Evolutionary conservation across 2,797 vertebrate genomes (phyloP).

Genomic region (Rhinella marina): DNA sequence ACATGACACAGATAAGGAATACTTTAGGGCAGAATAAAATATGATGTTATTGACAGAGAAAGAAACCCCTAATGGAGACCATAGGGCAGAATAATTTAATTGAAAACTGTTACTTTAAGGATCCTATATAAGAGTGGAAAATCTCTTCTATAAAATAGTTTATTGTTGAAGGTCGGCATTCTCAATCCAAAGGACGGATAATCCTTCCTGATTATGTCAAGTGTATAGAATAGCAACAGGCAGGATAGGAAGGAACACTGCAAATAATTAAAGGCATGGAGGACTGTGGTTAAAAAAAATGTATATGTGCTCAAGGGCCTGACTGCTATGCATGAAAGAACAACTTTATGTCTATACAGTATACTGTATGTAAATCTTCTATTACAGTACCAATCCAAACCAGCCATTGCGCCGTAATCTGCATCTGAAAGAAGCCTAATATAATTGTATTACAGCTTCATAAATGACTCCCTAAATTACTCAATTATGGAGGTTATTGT

Average conservation of each 20-base stretch:
- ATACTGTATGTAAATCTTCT: neutral
- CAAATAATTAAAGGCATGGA: neutral
- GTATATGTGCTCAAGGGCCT: neutral
- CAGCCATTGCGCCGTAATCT: neutral
- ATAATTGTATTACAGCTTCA: too few species aligned
- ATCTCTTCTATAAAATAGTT: slow-evolving; percentile 47
- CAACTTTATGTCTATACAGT: neutral
- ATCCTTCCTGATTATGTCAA: slow-evolving; percentile 53
- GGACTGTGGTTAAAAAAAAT: neutral
- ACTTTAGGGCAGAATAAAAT: neutral
- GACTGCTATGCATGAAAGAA: neutral
- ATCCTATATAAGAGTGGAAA: slow-evolving; percentile 21
- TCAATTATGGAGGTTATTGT: too few species aligned
- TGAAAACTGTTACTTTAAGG: neutral
- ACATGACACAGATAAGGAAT: too few species aligned
- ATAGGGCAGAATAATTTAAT: slow-evolving; percentile 31
- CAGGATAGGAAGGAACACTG: slow-evolving; percentile 14
- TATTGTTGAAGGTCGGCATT: slow-evolving; percentile 45
- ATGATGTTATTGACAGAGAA: neutral
- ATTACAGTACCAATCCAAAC: neutral
- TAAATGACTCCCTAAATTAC: too few species aligned
- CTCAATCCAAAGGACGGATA: slow-evolving; percentile 45
- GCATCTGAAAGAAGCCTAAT: too few species aligned
- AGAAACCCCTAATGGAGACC: slow-evolving; percentile 7
- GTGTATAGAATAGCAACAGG: slow-evolving; percentile 40